phyloP scores from a whole-genome alignment of 1,140 invertebrate genomes.

The Sycobia sp. region DNA sequence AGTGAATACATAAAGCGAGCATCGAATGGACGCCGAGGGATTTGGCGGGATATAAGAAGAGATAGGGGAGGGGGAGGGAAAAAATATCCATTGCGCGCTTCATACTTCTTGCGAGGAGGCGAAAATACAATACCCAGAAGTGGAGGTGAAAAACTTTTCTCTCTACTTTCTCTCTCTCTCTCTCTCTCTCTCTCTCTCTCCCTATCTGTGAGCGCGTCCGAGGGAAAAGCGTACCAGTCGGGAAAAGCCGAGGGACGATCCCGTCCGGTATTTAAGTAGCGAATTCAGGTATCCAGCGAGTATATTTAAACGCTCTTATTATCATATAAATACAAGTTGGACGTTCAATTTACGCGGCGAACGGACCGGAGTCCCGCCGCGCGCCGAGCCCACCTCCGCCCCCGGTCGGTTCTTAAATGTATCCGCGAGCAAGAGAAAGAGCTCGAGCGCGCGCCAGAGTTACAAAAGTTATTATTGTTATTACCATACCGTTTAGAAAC shows the following conservation, averaged over 20 bases:
- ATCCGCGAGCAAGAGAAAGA: slow-evolving; percentile 1
- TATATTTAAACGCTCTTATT: slow-evolving; percentile 63
- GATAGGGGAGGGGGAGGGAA: too few relatives aligned
- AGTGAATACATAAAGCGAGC: slow-evolving; percentile 27
- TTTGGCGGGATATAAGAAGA: slow-evolving; percentile 14
- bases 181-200: too few relatives aligned
- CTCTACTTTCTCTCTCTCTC: too few relatives aligned
- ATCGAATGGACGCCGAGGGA: slow-evolving; percentile 9
- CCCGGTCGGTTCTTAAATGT: neutral
- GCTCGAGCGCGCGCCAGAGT: slow-evolving; percentile 50
- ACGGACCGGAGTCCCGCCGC: slow-evolving; percentile 36
- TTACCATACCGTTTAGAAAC: slow-evolving; percentile 61
- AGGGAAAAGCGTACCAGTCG: neutral
- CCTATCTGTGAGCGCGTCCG: neutral
- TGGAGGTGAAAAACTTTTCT: too few relatives aligned
- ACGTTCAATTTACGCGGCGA: slow-evolving; percentile 61
- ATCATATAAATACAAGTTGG: slow-evolving; percentile 64
- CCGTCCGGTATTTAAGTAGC: slow-evolving; percentile 61
- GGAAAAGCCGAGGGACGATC: slow-evolving; percentile 51
- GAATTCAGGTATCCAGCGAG: slow-evolving; percentile 58
- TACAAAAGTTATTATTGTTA: slow-evolving; percentile 64
- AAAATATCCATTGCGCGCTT: slow-evolving; percentile 1
- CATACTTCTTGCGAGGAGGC: too few relatives aligned
- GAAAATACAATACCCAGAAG: too few relatives aligned
- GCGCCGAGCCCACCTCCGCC: neutral